These are phyloP conservation scores for Tricholaema leucomelas DNA, from an alignment of 2,113 vertebrate species.

Conservation along the genomic window DNA sequence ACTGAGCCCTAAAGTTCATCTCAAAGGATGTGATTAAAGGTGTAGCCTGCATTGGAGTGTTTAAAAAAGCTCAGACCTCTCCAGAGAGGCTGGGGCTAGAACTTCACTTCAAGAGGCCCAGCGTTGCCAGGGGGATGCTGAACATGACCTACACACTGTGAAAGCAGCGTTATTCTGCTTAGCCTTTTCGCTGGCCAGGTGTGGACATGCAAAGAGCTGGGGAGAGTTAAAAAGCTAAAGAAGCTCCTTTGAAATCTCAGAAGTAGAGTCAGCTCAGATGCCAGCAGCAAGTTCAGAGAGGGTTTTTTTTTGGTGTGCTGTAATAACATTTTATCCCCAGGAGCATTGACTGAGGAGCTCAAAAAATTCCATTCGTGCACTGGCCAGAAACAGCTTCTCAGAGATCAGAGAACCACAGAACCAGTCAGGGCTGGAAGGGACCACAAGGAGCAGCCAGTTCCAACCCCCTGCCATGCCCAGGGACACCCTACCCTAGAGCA, in stretches of 20 bases:
- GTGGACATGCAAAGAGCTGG: neutral
- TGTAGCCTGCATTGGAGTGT: neutral
- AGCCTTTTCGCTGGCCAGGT: neutral
- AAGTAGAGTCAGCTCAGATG: neutral
- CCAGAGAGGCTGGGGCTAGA: neutral
- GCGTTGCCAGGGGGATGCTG: neutral
- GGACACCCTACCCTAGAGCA: no score
- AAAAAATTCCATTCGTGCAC: neutral
- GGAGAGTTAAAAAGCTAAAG: slow-evolving; percentile 24
- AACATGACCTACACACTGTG: rapidly evolving
- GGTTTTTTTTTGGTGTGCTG: neutral
- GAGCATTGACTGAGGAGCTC: neutral
- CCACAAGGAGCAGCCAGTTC: no score
- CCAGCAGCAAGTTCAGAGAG: neutral
- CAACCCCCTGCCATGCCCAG: no score
- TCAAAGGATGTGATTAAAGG: slow-evolving; percentile 35
- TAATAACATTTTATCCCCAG: neutral
- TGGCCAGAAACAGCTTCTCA: neutral
- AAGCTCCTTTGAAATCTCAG: slow-evolving; percentile 26
- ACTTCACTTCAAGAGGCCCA: neutral
- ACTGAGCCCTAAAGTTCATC: neutral
- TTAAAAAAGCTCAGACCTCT: neutral
- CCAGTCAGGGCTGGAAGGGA: no score
- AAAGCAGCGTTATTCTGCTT: neutral
- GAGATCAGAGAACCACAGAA: no score